These are phyloP conservation scores for Pteria penguin DNA, from an alignment of 2,888 invertebrate genomes.

Conservation along the genomic window DNA sequence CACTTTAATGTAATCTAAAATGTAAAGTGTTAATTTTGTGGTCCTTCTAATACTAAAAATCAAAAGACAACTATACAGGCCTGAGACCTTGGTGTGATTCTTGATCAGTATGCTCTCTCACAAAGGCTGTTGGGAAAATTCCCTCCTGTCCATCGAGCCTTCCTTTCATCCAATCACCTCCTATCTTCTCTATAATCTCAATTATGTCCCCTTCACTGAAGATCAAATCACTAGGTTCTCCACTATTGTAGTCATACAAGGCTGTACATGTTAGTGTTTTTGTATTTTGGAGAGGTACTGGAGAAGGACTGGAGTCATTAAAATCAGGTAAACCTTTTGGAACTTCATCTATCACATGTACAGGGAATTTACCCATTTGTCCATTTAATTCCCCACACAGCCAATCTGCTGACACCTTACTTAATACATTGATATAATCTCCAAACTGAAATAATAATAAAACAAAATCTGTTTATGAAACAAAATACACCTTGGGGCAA, in stretches of 20 bases:
- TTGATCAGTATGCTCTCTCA: constrained; percentile 59
- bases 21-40: no score
- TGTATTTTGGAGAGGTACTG: background rate
- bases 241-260: constrained; percentile 70
- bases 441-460: constrained; percentile 67
- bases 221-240: constrained; percentile 64
- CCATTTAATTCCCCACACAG: constrained; percentile 65
- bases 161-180: constrained; percentile 69
- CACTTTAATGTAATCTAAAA: no score
- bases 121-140: constrained; percentile 69
- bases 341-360: constrained; percentile 67
- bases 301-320: background rate
- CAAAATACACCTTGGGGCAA: no score
- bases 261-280: constrained; percentile 44
- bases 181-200: constrained; percentile 60
- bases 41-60: no score
- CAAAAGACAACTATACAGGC: no score
- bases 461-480: no score
- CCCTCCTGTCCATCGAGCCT: constrained; percentile 59
- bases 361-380: constrained; percentile 71
- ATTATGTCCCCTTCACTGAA: constrained; percentile 73
- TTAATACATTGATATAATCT: constrained; percentile 63
- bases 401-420: constrained; percentile 70
- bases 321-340: constrained; percentile 48
- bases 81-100: no score